Conservation (phyloP, 2,113 vertebrate genomes). For the Toxotes jaculatrix region DNA sequence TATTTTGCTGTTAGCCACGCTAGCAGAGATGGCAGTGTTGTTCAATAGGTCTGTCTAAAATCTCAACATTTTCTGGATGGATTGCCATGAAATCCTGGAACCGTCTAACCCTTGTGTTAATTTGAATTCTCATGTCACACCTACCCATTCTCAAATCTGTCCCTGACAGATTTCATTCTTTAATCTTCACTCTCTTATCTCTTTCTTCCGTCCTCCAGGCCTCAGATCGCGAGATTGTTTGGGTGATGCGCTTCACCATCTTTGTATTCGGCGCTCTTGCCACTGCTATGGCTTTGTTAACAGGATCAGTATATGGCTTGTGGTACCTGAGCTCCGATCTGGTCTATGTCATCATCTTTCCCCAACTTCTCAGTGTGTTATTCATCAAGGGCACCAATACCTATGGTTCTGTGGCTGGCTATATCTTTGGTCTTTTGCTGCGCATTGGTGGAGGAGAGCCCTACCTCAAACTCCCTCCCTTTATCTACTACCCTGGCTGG, state of each 20-base stretch:
- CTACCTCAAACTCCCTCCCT: slow-evolving; percentile 92
- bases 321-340: slow-evolving; percentile 99
- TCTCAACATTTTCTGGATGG: not conserved
- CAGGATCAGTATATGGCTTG: slow-evolving; percentile 94
- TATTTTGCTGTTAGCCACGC: not conserved
- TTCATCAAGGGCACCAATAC: slow-evolving; percentile 98
- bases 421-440: slow-evolving; percentile 91
- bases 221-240: slow-evolving; percentile 94
- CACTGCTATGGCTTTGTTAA: slow-evolving; percentile 95
- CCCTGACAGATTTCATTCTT: not conserved
- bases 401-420: slow-evolving; percentile 93
- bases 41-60: not conserved
- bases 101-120: not conserved
- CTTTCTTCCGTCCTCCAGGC: slow-evolving; percentile 85
- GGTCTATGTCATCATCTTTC: slow-evolving; percentile 98
- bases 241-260: slow-evolving; percentile 96
- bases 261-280: slow-evolving; percentile 94
- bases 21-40: not conserved
- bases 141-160: not conserved
- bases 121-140: not conserved
- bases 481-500: slow-evolving; percentile 93
- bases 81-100: not conserved
- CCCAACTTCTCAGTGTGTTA: slow-evolving; percentile 94
- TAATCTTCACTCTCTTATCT: not conserved
- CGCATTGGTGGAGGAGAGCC: slow-evolving; percentile 96